A percentile compares a stretch with the other conserved stretches of the same genome.
Conservation (phyloP, 2,888 invertebrate species). For the Hirtodrosophila duncani region DNA sequence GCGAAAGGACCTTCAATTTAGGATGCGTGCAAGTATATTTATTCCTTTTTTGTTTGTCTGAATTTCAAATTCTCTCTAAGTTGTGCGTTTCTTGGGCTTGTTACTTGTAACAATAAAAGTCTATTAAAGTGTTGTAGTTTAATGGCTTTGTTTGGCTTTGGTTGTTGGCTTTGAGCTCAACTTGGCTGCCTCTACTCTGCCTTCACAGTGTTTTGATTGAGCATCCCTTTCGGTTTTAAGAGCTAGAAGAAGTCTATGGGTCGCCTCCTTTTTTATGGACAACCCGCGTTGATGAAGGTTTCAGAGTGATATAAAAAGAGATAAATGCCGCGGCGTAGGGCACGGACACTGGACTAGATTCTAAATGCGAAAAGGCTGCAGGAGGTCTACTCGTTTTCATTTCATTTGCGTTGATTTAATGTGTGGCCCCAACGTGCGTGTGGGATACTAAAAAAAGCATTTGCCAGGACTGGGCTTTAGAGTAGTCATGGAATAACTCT, state of each 20-base stretch:
- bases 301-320: slow-evolving; percentile 54
- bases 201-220: slow-evolving; percentile 33
- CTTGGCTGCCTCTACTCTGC: neutral
- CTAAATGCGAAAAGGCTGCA: too few species aligned
- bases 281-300: slow-evolving; percentile 51
- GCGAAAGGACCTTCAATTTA: slow-evolving; percentile 49
- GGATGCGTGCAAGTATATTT: slow-evolving; percentile 34
- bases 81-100: slow-evolving; percentile 35
- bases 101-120: slow-evolving; percentile 46
- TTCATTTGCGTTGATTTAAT: too few species aligned
- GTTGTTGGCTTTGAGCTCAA: slow-evolving; percentile 29
- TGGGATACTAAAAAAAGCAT: too few species aligned
- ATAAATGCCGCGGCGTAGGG: slow-evolving; percentile 37
- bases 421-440: too few species aligned
- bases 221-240: slow-evolving; percentile 39
- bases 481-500: too few species aligned
- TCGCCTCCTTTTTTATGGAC: slow-evolving; percentile 30
- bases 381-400: too few species aligned
- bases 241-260: slow-evolving; percentile 2
- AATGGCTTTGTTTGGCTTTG: slow-evolving; percentile 46
- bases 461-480: too few species aligned
- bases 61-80: slow-evolving; percentile 37
- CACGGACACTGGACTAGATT: too few species aligned
- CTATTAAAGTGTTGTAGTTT: slow-evolving; percentile 53
- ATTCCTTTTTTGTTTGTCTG: slow-evolving; percentile 4